phyloP scores from a whole-genome alignment of 2,113 vertebrate species.

The Etheostoma spectabile region DNA sequence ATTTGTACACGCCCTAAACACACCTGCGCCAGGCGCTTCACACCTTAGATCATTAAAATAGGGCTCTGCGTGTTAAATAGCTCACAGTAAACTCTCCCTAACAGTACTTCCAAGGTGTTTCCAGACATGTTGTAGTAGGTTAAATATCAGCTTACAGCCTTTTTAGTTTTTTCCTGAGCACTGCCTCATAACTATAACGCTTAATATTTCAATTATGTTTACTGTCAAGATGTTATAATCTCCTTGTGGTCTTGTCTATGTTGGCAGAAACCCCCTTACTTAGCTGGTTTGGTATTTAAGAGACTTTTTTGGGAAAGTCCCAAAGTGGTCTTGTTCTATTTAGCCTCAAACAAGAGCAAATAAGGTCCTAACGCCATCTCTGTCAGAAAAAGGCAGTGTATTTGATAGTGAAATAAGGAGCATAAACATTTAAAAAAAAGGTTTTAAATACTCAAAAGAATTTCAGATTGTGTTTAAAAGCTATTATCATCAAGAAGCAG shows the following conservation, averaged over 20 bases:
- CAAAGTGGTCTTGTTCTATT: not conserved
- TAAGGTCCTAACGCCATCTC: not conserved
- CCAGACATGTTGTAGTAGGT: not conserved
- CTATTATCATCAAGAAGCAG: not conserved
- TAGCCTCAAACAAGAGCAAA: slow-evolving; percentile 6
- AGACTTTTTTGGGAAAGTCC: slow-evolving; percentile 41
- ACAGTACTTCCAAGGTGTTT: not conserved
- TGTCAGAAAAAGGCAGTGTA: not conserved
- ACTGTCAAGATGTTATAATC: slow-evolving; percentile 6
- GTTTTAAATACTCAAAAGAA: not conserved
- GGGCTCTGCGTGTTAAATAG: not conserved
- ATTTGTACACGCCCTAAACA: too few relatives aligned
- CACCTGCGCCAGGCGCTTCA: too few relatives aligned
- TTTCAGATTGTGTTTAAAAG: not conserved
- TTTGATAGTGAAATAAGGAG: not conserved
- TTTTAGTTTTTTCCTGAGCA: not conserved
- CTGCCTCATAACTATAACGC: not conserved
- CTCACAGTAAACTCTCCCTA: not conserved
- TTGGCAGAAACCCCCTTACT: slow-evolving; percentile 23
- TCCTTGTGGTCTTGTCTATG: slow-evolving; percentile 3
- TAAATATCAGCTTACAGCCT: not conserved
- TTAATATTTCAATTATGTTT: slow-evolving; percentile 28
- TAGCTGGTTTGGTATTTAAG: slow-evolving; percentile 9
- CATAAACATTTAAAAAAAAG: not conserved
- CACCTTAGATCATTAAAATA: too few relatives aligned